A percentile compares a stretch with the other conserved stretches of the same genome.
Conservation (phyloP, 2,113 vertebrate species). For the Chitala chitala region DNA sequence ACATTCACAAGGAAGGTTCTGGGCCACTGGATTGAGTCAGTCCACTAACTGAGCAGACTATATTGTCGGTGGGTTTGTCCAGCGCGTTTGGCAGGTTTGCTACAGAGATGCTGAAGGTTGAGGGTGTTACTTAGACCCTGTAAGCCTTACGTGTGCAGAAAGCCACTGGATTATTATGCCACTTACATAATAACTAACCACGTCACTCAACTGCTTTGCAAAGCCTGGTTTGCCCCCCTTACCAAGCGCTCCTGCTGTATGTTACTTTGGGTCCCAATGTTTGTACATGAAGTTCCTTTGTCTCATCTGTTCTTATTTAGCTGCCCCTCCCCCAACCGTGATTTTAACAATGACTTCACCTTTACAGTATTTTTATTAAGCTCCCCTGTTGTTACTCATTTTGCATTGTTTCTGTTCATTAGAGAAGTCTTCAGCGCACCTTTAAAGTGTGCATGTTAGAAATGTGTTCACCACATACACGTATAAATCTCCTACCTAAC, state of each 20-base stretch:
- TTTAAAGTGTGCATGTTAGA: conserved; percentile 1
- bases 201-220: background rate
- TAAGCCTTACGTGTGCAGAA: background rate
- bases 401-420: conserved; percentile 4
- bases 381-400: background rate
- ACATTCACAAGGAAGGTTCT: too few species aligned
- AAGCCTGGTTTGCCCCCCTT: background rate
- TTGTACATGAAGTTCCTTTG: background rate
- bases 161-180: background rate
- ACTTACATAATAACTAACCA: background rate
- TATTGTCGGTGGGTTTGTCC: too few species aligned
- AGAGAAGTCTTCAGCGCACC: background rate
- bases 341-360: conserved; percentile 2
- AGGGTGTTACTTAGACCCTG: background rate
- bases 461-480: background rate
- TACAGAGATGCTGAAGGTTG: too few species aligned
- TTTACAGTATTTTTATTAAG: conserved; percentile 6
- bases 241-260: background rate
- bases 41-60: too few species aligned
- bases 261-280: too few species aligned
- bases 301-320: background rate
- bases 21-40: too few species aligned
- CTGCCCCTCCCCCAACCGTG: background rate
- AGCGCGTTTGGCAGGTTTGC: too few species aligned
- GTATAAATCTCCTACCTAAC: background rate